Percentiles rank a stretch among this genome's conserved stretches.
These are phyloP conservation scores for Pemphigus obesinymphae DNA, from an alignment of 1,140 invertebrate species.

Conservation along the genomic window DNA sequence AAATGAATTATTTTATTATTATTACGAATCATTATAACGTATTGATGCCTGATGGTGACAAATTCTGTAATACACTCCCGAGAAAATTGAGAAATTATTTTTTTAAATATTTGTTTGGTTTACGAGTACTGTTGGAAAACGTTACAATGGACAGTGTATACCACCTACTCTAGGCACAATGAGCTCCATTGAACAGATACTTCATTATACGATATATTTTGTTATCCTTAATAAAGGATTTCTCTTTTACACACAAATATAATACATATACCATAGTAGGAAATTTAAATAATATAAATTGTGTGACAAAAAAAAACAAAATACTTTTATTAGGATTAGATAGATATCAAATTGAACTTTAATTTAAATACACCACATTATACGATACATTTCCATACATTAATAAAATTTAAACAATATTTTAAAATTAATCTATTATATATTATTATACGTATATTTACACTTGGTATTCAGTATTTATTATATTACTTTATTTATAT, in stretches of 20 bases:
- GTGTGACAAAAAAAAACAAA: no score
- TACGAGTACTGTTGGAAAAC: not conserved
- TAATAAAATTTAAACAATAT: no score
- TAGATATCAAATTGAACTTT: no score
- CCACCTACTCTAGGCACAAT: no score
- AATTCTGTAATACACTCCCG: not conserved
- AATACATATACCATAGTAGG: not conserved
- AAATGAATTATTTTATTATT: constrained; percentile 12
- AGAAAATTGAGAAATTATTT: not conserved
- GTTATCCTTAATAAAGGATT: not conserved
- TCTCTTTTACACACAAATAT: not conserved
- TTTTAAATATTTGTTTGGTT: constrained; percentile 9
- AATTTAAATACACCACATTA: no score
- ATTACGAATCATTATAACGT: not conserved
- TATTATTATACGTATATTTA: no score
- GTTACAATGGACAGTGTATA: not conserved
- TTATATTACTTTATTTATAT: no score
- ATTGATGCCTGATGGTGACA: not conserved
- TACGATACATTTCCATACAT: no score
- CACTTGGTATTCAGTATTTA: no score
- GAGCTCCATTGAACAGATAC: not conserved
- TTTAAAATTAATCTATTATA: no score
- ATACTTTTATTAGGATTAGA: no score
- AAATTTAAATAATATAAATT: not conserved
- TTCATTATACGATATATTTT: not conserved